A percentile compares a stretch with the other conserved stretches of the same genome.
phyloP scores from a whole-genome alignment of 2,113 vertebrate species.

The Thomomys bottae region DNA sequence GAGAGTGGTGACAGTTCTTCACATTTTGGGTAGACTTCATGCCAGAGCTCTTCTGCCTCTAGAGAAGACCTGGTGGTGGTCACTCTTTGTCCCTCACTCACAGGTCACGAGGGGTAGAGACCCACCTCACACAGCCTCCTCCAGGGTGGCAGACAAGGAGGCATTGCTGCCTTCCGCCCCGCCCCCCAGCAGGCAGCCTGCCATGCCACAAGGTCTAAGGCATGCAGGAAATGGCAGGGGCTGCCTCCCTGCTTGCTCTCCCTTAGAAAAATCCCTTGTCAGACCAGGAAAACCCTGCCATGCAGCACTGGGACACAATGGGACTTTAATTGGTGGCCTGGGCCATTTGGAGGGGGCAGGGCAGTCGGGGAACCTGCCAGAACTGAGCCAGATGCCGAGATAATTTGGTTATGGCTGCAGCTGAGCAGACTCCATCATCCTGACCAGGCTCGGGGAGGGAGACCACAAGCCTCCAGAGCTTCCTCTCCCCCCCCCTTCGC shows the following conservation, averaged over 20 bases:
- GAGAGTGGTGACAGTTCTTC: no score
- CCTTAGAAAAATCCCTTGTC: not conserved
- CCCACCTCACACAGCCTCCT: no score
- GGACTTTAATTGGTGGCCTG: not conserved
- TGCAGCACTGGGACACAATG: not conserved
- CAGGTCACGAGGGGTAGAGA: no score
- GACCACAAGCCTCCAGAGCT: not conserved
- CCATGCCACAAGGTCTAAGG: no score
- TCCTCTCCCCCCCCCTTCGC: no score
- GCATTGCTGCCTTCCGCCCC: no score
- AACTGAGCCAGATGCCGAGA: not conserved
- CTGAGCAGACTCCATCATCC: not conserved
- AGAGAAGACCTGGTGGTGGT: not conserved
- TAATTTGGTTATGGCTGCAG: conserved; percentile 12
- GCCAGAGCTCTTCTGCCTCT: not conserved
- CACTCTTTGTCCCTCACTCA: rapidly evolving
- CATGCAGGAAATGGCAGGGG: not conserved
- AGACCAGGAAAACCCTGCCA: not conserved
- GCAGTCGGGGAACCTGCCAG: not conserved
- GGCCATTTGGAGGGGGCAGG: not conserved
- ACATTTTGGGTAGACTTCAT: not conserved
- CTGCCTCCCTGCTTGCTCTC: not conserved
- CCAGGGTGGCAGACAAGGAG: no score
- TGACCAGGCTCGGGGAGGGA: not conserved
- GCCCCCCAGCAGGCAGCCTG: not conserved